Base-by-base conservation (phyloP, 2,888 invertebrate species). In the Papilio protenor region DNA sequence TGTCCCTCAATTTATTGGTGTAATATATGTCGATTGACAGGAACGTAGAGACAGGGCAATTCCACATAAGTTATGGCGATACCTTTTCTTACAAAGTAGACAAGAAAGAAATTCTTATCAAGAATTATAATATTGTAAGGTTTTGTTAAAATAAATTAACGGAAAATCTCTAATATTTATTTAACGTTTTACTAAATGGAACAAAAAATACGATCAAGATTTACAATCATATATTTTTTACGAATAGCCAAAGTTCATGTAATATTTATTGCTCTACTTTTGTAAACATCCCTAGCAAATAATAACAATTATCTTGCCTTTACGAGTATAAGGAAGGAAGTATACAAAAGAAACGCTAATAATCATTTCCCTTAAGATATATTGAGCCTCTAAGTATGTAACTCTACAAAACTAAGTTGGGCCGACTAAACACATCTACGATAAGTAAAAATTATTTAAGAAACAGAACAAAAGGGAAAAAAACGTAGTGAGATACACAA, bases 51-150 rank as follows among this genome's bases (percentile, higher is more conserved):
- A 45, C 70, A 23, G 45, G 23, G 70, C 70, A 76, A 70, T 70
- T 70, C 76, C 59, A 45, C 27, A 27, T 76, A 59, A 76, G 59
- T 76, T 76, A 76, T 76, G 47, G 76, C 76, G 47, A 47, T 27
- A 47, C 76, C 70, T 76, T 27, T 71, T 59, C 70, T 76, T 76
- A 57, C 47, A 57, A 69, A 45, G 57, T 70, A 66, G 70, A 70
- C 23, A 70, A 47, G 40, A 47, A 76, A 59, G 59, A 70, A 27
- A n/a, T 76, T 70, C 59, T 47, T 14, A 23, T 66, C 18, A 3
- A n/a, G 10, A 40, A 66, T 66, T 16, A n/a, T n/a, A 66, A 66
- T 40, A n/a, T 66, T n/a, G 18, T n/a, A 5, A n/a, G 33, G 27
- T 64, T 33, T 27, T 61, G 21, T 6, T 27, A 5, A 18, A 33